Percentiles rank a stretch among this genome's conserved stretches.
phyloP scores from a whole-genome alignment of 2,888 invertebrate genomes.

The Ormyrus thymus region DNA sequence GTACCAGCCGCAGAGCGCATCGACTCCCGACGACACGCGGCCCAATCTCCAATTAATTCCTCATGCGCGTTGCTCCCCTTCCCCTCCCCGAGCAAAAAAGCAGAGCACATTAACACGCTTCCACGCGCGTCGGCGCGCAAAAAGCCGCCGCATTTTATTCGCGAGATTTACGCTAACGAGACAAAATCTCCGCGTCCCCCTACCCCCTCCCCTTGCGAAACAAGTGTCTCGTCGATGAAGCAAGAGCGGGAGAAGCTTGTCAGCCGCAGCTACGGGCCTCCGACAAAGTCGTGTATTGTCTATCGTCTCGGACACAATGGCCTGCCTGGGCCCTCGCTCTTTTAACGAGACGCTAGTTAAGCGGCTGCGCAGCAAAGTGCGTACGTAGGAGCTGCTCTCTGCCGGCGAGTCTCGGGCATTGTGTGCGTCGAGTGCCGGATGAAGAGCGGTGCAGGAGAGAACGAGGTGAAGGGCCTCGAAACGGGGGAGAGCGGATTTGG shows the following conservation, averaged over 20 bases:
- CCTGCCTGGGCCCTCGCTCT: neutral
- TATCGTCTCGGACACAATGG: conserved; percentile 21
- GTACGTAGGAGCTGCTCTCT: neutral
- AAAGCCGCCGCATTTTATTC: neutral
- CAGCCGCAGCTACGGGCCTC: conserved; percentile 3
- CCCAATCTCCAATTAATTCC: no score
- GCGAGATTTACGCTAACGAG: conserved; percentile 36
- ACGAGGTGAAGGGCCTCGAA: no score
- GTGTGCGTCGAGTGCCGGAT: no score
- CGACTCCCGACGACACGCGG: no score
- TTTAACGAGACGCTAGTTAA: conserved; percentile 39
- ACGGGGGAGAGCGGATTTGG: no score
- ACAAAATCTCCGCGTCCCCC: conserved; percentile 18
- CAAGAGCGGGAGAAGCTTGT: neutral
- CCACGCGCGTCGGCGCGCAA: no score
- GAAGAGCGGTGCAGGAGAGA: no score
- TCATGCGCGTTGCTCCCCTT: no score
- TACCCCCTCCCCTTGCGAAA: conserved; percentile 1
- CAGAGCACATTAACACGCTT: no score
- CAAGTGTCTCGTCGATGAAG: conserved; percentile 36
- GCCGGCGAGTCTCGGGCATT: neutral
- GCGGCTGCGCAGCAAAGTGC: conserved; percentile 3
- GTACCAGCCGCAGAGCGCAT: no score
- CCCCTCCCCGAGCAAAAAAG: no score
- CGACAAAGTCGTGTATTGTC: conserved; percentile 36